Evolutionary conservation across 2,797 vertebrate genomes (phyloP).

Genomic region (Pseudotriccus pelzelni): DNA sequence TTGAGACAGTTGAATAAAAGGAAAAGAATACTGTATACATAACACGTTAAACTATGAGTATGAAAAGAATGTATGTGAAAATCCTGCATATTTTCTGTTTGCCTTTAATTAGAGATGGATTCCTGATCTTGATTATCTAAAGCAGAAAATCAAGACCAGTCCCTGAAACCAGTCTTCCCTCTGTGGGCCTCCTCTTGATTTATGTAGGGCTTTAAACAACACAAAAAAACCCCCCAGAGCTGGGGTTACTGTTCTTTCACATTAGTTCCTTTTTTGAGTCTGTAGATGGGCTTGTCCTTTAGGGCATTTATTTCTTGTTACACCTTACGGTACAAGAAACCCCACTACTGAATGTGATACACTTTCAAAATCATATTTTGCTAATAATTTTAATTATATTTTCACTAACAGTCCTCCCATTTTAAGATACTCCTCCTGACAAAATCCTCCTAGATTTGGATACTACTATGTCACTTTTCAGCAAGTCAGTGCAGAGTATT

Average conservation of each 20-base stretch:
- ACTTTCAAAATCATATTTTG: not conserved
- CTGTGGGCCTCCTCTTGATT: conserved; percentile 66
- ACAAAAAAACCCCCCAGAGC: conserved; percentile 8
- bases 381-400: not conserved
- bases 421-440: not conserved
- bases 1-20: conserved; percentile 45
- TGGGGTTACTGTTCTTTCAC: conserved; percentile 45
- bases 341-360: not conserved
- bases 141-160: conserved; percentile 73
- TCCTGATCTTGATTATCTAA: conserved; percentile 73
- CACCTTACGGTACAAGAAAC: not conserved
- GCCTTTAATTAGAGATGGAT: conserved; percentile 79
- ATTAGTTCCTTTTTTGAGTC: conserved; percentile 20
- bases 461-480: not conserved
- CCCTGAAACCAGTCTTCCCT: conserved; percentile 66
- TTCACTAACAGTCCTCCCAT: not conserved
- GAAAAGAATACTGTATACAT: conserved; percentile 44
- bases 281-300: conserved; percentile 42
- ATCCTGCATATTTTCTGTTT: conserved; percentile 71
- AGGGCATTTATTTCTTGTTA: conserved; percentile 33
- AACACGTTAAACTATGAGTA: conserved; percentile 59
- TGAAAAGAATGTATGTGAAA: conserved; percentile 72
- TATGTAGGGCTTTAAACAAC: conserved; percentile 68
- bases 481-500: not conserved
- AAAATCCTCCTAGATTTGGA: not conserved